phyloP scores from a whole-genome alignment of 2,888 invertebrate species.

The Diplolepis rosae region DNA sequence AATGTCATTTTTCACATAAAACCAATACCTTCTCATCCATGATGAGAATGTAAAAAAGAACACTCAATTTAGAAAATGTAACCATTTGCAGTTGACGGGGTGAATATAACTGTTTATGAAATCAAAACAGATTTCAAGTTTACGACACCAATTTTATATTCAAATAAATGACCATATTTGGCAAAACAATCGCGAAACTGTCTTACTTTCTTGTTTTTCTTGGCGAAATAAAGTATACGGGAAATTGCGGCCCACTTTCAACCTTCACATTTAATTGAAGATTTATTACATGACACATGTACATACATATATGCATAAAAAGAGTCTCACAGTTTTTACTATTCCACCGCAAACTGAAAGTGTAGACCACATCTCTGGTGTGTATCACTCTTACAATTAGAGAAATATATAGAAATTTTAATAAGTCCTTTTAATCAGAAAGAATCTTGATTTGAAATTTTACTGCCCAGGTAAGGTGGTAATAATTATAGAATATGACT shows the following conservation, averaged over 20 bases:
- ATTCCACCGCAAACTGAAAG: slow-evolving; percentile 2
- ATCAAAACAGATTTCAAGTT: neutral
- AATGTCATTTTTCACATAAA: too few species aligned
- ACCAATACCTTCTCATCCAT: too few species aligned
- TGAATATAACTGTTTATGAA: neutral
- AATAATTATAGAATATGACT: too few species aligned
- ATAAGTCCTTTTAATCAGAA: too few species aligned
- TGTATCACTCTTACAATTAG: too few species aligned
- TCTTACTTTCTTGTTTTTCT: neutral
- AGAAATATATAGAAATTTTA: too few species aligned
- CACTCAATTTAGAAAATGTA: neutral
- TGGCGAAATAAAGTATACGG: neutral
- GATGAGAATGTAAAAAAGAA: too few species aligned
- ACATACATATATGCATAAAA: neutral
- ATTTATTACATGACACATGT: neutral
- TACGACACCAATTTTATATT: neutral
- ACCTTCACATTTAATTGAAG: neutral
- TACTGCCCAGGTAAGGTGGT: too few species aligned
- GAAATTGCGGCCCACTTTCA: neutral
- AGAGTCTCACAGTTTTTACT: neutral
- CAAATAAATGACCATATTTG: neutral
- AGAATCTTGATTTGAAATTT: too few species aligned
- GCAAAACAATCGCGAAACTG: neutral
- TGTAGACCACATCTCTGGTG: neutral
- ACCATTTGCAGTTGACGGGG: neutral